phyloP scores from a whole-genome alignment of 2,113 vertebrate genomes.

The Tricholaema leucomelas region DNA sequence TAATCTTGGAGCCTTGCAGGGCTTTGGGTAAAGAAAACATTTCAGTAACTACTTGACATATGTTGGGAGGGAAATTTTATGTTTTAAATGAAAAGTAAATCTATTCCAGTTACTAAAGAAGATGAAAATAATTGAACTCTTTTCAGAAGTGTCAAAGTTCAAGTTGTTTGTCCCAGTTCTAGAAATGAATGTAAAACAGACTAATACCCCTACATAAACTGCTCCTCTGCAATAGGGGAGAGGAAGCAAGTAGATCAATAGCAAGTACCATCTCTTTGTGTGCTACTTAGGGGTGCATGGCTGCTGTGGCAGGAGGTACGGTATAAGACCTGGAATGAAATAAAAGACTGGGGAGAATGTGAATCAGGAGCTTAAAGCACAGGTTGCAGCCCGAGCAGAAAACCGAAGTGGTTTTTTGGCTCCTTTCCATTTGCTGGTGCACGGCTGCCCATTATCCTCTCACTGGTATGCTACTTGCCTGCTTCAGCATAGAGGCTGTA shows the following conservation, averaged over 20 bases:
- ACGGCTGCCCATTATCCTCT: not conserved
- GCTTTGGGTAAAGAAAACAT: constrained; percentile 28
- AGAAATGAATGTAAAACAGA: not conserved
- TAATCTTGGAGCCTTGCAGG: constrained; percentile 7
- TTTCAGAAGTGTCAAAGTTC: constrained; percentile 4
- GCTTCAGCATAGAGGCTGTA: not conserved
- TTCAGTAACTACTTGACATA: constrained; percentile 12
- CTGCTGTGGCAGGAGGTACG: not conserved
- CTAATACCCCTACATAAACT: not conserved
- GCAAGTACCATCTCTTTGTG: not conserved
- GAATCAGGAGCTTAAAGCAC: not conserved
- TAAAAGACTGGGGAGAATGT: not conserved
- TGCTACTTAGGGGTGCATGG: not conserved
- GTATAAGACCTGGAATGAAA: not conserved
- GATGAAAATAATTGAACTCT: not conserved
- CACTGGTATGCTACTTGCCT: not conserved
- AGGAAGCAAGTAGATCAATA: not conserved
- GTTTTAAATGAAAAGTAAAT: constrained; percentile 28
- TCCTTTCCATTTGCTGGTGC: not conserved
- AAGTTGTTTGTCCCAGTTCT: not conserved
- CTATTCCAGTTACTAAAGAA: constrained; percentile 8
- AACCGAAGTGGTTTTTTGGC: constrained; percentile 34
- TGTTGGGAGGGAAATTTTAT: not conserved
- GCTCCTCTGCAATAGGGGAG: not conserved
- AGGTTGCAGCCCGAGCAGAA: not conserved